Evolutionary conservation across 2,888 invertebrate species (phyloP).

Genomic region (Anthoptus insignis): DNA sequence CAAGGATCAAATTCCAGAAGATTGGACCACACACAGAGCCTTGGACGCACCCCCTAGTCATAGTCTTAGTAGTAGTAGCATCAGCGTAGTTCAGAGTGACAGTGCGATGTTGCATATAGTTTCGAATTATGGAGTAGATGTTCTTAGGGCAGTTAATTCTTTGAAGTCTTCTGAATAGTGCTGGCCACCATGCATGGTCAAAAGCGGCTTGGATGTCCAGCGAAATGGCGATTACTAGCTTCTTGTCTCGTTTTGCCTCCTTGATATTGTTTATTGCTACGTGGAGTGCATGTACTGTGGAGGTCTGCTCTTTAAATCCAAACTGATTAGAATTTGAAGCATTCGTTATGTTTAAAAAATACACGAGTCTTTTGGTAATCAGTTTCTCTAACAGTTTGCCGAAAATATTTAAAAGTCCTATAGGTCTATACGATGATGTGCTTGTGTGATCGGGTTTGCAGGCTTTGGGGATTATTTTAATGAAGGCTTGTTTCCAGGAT

Average conservation of each 20-base stretch:
- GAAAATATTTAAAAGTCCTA: background rate
- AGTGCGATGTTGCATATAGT: background rate
- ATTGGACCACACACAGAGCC: constrained; percentile 25
- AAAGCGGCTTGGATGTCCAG: background rate
- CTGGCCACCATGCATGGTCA: background rate
- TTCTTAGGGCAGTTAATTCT: background rate
- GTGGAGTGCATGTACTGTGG: too few relatives aligned
- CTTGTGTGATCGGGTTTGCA: background rate
- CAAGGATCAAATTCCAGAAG: constrained; percentile 39
- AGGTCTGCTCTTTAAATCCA: too few relatives aligned
- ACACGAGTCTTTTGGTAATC: background rate
- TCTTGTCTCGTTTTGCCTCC: background rate
- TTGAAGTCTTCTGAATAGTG: background rate
- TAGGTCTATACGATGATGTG: background rate
- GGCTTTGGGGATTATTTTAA: constrained; percentile 1
- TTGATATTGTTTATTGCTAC: background rate
- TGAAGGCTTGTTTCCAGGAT: background rate
- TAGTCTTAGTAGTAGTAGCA: too few relatives aligned
- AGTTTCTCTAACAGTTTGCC: background rate
- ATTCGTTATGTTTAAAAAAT: background rate
- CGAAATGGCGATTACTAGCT: background rate
- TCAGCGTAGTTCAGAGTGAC: background rate
- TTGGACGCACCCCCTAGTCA: constrained; percentile 6
- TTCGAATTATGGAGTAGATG: background rate
- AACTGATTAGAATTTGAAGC: too few relatives aligned